Conservation (phyloP, 1,140 invertebrate species). For the Chironomus striatipennis region DNA sequence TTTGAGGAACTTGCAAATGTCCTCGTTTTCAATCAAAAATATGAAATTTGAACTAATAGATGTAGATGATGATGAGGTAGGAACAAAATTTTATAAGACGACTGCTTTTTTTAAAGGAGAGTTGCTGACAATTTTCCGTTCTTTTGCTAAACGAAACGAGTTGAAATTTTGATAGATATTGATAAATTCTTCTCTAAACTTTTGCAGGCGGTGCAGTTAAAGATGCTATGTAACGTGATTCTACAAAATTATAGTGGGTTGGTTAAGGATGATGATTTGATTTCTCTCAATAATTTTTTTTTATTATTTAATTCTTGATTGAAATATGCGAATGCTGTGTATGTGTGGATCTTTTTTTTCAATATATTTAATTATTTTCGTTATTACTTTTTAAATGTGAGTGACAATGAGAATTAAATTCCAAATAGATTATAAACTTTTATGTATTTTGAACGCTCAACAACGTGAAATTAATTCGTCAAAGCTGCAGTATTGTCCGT, state of each 20-base stretch:
- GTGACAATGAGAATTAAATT: conserved; percentile 15
- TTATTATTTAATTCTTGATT: neutral
- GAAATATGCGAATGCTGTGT: neutral
- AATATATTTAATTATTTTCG: neutral
- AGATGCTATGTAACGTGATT: neutral
- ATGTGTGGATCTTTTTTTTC: too few species aligned
- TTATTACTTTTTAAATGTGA: neutral
- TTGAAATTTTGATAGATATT: too few species aligned
- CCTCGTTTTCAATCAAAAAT: too few species aligned
- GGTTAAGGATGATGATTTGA: neutral
- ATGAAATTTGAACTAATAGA: too few species aligned
- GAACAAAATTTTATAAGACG: too few species aligned
- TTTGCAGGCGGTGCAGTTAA: too few species aligned
- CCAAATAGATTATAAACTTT: conserved; percentile 9
- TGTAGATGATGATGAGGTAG: too few species aligned
- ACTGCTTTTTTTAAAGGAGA: too few species aligned
- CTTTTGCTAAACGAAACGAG: too few species aligned
- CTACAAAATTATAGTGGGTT: neutral
- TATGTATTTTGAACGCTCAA: conserved; percentile 8
- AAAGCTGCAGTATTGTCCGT: neutral
- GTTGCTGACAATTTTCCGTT: too few species aligned
- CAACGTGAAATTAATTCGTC: conserved; percentile 21
- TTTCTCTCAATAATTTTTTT: neutral
- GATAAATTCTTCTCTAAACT: too few species aligned
- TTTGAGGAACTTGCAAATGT: too few species aligned